Percentiles rank a stretch among this genome's conserved stretches.
phyloP scores from a whole-genome alignment of 2,888 invertebrate genomes.

The Oithona nana region DNA sequence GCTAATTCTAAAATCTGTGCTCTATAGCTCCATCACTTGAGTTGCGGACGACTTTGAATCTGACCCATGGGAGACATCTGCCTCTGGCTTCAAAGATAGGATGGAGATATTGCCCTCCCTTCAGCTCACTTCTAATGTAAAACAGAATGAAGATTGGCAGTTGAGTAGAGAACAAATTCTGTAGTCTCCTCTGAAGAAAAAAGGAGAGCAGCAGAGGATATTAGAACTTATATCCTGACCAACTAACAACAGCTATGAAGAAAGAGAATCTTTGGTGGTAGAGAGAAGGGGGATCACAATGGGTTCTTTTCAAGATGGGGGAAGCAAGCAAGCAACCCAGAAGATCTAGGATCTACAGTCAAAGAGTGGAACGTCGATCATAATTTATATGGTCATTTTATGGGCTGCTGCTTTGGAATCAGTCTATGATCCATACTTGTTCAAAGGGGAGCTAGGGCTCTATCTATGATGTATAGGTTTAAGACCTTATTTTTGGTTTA shows the following conservation, averaged over 20 bases:
- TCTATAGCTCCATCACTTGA: neutral
- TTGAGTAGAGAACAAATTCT: too few relatives aligned
- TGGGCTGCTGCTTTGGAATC: neutral
- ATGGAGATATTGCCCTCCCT: neutral
- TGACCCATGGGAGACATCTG: neutral
- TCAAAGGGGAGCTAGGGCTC: too few relatives aligned
- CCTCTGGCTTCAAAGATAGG: neutral
- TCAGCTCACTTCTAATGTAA: neutral
- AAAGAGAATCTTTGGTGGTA: neutral
- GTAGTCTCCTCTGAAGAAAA: too few relatives aligned
- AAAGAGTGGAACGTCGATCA: neutral
- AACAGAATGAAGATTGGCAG: neutral
- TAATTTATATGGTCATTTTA: conserved; percentile 12
- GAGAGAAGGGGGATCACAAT: neutral
- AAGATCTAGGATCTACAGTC: neutral
- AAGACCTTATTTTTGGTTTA: too few relatives aligned
- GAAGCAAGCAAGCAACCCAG: too few relatives aligned
- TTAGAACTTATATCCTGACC: neutral
- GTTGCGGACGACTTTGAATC: neutral
- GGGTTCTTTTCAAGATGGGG: too few relatives aligned
- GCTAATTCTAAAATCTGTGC: neutral
- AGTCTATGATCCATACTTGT: too few relatives aligned
- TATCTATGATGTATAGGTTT: too few relatives aligned
- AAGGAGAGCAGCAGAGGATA: too few relatives aligned
- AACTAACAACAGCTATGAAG: neutral